These are phyloP conservation scores for Epinotia brunnichana DNA, from an alignment of 2,888 invertebrate species.

Conservation along the genomic window DNA sequence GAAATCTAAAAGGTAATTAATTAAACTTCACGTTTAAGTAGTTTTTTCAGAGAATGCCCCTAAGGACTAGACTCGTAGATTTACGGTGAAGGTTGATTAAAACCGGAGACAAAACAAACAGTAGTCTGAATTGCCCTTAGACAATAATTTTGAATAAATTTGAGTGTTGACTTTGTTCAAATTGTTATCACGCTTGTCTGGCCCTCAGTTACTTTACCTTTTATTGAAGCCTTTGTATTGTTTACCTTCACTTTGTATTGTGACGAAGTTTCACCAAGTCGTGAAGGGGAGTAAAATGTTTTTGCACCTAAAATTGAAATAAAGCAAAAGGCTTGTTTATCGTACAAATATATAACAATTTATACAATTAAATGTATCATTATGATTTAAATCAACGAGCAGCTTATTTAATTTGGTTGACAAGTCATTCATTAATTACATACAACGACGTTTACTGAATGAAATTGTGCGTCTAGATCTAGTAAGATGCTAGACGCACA, in stretches of 20 bases:
- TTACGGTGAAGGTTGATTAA: background rate
- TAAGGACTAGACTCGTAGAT: too few relatives aligned
- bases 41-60: too few relatives aligned
- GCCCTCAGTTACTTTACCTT: background rate
- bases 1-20: constrained; percentile 19
- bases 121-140: background rate
- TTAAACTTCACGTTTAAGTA: constrained; percentile 4
- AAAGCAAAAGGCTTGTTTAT: too few relatives aligned
- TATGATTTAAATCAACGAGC: too few relatives aligned
- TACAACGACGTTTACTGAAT: too few relatives aligned
- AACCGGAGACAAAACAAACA: background rate
- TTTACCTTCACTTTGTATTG: background rate
- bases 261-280: background rate
- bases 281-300: background rate
- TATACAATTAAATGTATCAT: too few relatives aligned
- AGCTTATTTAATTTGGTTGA: too few relatives aligned
- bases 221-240: background rate
- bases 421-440: too few relatives aligned
- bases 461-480: too few relatives aligned
- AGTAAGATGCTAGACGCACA: too few relatives aligned
- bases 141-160: background rate
- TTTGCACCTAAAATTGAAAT: background rate
- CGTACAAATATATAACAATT: too few relatives aligned
- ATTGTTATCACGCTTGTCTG: background rate
- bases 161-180: background rate